Percentiles rank a stretch among this genome's conserved stretches.
Conservation (phyloP, 2,888 invertebrate genomes). For the Endotricha flammealis region DNA sequence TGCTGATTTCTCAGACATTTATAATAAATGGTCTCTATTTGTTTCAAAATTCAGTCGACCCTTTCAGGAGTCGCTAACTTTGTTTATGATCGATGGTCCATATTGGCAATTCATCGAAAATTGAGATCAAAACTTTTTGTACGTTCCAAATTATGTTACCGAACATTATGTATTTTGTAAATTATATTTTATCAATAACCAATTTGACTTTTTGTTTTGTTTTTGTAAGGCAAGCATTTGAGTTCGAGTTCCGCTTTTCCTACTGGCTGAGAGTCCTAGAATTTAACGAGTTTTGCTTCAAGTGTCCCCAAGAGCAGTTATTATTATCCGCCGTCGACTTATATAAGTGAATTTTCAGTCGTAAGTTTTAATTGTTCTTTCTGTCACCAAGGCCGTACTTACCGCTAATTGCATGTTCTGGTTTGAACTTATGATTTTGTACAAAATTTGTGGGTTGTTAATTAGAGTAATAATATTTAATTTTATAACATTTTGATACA, state of each 20-base stretch:
- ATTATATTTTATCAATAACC: constrained; percentile 2
- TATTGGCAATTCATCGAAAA: constrained; percentile 33
- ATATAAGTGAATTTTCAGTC: constrained; percentile 39
- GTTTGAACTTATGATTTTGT: constrained; percentile 2
- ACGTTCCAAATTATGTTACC: neutral
- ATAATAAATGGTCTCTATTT: constrained; percentile 10
- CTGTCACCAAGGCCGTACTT: constrained; percentile 15
- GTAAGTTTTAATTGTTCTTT: constrained; percentile 44
- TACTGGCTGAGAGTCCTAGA: constrained; percentile 48
- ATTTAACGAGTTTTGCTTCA: constrained; percentile 62
- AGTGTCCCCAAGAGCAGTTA: constrained; percentile 50
- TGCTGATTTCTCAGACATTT: constrained; percentile 4
- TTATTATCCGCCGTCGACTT: constrained; percentile 41
- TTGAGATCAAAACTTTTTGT: constrained; percentile 18
- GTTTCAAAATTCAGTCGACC: constrained; percentile 30
- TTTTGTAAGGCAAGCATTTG: constrained; percentile 25
- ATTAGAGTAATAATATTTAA: no score
- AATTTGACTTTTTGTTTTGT: constrained; percentile 9
- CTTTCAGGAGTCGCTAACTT: constrained; percentile 34
- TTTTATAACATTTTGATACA: no score
- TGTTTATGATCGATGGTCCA: constrained; percentile 40
- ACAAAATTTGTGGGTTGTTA: neutral
- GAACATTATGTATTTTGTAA: neutral
- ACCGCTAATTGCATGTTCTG: constrained; percentile 10
- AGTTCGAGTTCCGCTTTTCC: constrained; percentile 24